Evolutionary conservation across 2,113 vertebrate genomes (phyloP).

Genomic region (Arothron firmamentum): DNA sequence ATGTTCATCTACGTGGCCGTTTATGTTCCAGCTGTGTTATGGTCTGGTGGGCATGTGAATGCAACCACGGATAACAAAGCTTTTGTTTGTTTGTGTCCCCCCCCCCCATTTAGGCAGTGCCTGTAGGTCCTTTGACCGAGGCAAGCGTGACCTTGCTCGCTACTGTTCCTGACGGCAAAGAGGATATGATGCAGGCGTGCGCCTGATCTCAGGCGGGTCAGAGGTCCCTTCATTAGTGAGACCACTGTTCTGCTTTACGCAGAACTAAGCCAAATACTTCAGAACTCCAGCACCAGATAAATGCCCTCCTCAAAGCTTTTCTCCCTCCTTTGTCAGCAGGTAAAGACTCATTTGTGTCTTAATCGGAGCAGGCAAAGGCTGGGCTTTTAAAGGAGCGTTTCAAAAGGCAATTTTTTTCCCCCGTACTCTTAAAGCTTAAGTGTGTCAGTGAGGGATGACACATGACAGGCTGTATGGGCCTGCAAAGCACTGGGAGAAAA

Average conservation of each 20-base stretch:
- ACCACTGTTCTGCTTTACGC: slow-evolving; percentile 37
- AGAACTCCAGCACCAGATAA: neutral
- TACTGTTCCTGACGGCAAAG: slow-evolving; percentile 13
- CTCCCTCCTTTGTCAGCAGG: slow-evolving; percentile 42
- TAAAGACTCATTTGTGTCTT: slow-evolving; percentile 15
- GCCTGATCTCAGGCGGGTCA: slow-evolving; percentile 22
- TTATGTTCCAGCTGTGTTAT: slow-evolving; percentile 39
- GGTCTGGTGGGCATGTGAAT: slow-evolving; percentile 34
- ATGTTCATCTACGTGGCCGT: neutral
- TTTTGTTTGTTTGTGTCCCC: too few relatives aligned
- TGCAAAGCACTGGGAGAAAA: too few relatives aligned
- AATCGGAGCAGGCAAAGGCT: slow-evolving; percentile 1
- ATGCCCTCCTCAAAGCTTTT: slow-evolving; percentile 23
- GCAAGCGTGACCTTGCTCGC: slow-evolving; percentile 11
- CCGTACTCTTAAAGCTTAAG: too few relatives aligned
- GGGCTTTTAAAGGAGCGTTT: neutral
- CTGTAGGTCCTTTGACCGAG: slow-evolving; percentile 15
- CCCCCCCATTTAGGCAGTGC: slow-evolving; percentile 2
- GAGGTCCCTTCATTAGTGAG: slow-evolving; percentile 52
- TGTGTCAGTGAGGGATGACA: too few relatives aligned
- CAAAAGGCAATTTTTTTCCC: neutral
- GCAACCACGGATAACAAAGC: neutral
- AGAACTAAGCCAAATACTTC: slow-evolving; percentile 26
- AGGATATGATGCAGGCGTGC: slow-evolving; percentile 25
- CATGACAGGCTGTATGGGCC: too few relatives aligned